phyloP scores from a whole-genome alignment of 2,797 vertebrate species.

The Gephyroberyx darwinii region DNA sequence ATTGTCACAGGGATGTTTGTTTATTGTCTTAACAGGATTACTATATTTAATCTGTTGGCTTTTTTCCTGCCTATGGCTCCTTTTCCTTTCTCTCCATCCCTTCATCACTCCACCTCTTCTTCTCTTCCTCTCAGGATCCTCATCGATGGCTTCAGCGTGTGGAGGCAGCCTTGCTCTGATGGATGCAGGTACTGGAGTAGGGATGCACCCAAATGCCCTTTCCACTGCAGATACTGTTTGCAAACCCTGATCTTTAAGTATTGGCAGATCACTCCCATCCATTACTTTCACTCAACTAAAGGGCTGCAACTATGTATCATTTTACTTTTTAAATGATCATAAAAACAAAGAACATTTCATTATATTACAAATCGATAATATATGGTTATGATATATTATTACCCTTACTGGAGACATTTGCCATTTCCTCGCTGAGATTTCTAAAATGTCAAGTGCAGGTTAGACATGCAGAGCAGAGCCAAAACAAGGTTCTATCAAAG shows the following conservation, averaged over 20 bases:
- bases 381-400: too few species aligned
- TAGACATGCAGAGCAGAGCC: not conserved
- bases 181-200: constrained; percentile 90
- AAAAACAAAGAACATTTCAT: too few species aligned
- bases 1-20: not conserved
- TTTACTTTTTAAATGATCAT: too few species aligned
- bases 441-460: not conserved
- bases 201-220: too few species aligned
- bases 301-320: too few species aligned
- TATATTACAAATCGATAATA: too few species aligned
- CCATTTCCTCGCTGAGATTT: not conserved
- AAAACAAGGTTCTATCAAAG: not conserved
- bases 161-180: constrained; percentile 95
- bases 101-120: not conserved
- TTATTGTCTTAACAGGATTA: not conserved
- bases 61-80: not conserved
- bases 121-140: constrained; percentile 85
- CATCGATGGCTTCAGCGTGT: constrained; percentile 97
- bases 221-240: too few species aligned
- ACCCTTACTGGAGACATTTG: too few species aligned
- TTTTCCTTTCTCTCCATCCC: not conserved
- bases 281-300: too few species aligned
- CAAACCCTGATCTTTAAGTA: too few species aligned
- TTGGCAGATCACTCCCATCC: too few species aligned
- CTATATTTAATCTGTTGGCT: too few species aligned